Evolutionary conservation across 2,113 vertebrate species (phyloP), one percentile per base, ranked within the genome.

Genomic region (Ranitomeya imitator): DNA sequence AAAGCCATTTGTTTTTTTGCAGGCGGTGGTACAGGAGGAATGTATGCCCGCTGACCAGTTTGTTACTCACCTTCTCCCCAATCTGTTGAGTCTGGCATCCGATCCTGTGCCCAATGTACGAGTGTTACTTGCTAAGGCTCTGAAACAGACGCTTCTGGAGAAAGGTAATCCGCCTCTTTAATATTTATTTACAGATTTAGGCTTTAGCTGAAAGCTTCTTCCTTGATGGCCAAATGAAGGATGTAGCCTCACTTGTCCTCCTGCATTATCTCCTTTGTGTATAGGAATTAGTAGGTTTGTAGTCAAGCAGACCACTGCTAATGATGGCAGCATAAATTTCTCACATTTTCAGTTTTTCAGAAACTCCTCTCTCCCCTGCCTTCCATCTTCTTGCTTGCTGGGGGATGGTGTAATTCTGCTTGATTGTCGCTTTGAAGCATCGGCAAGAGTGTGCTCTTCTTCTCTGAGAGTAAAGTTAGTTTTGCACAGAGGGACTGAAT

Each of bases 21-120:
- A 98, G 97, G 96, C 96, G 0, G 89, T 97, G 16, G 96, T 96
- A 82, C 95, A 96, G 84, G 96, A 96, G 85, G 96, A 97, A 79
- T 96, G 96, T 52, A 94, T 97, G 94, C 95, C 96, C 2, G 94
- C 94, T 74, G 96, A 96, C 15, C 96, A 97, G 90, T 98, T 97
- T 89, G 96, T 94, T 0, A 93, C 96, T 85, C 95, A 96, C 80
- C 90, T 97, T 6, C 92, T 97, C 14, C 97, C 97, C 90, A 97
- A 95, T 90, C 96, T 98, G 15, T 89, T 97, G 13, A 97, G 96
- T 88, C 95, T 97, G 0, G 95, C 95, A 0, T 96, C 95, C 0
- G 97, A 97, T 90, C 97, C 97, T 0, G 97, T 96, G 90, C 96
- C 97, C 16, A 97, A 97, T 0, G 96, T 97, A 0, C 93, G 97